Conservation (phyloP, 2,113 vertebrate genomes). For the Mesoclemmys tuberculata region DNA sequence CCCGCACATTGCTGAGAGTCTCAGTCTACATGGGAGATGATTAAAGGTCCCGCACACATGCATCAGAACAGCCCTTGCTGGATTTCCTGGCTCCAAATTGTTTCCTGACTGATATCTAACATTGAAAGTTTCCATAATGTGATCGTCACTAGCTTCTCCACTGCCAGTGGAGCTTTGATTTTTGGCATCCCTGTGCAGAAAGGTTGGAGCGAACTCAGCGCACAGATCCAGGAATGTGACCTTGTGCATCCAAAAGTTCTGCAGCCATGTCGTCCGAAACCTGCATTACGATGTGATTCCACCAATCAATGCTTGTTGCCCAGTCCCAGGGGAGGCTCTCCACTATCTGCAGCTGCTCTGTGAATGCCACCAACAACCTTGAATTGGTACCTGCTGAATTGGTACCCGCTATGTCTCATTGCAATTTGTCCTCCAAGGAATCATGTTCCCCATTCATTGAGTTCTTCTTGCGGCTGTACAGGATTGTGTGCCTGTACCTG, state of each 20-base stretch:
- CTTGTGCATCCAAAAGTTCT: not conserved
- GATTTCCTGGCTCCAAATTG: not conserved
- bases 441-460: not conserved
- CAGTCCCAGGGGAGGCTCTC: not conserved
- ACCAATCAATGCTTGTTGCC: not conserved
- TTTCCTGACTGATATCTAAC: not conserved
- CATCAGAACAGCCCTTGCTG: not conserved
- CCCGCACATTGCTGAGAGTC: not conserved
- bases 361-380: not conserved
- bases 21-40: not conserved
- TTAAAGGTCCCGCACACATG: not conserved
- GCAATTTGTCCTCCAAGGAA: not conserved
- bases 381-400: not conserved
- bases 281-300: not conserved
- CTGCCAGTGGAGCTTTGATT: not conserved
- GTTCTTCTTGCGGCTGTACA: not conserved
- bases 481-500: not conserved
- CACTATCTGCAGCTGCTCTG: not conserved
- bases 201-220: not conserved
- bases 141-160: not conserved
- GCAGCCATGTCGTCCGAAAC: not conserved
- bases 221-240: not conserved
- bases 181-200: not conserved
- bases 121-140: not conserved
- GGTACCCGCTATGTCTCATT: not conserved